phyloP scores from a whole-genome alignment of 2,888 invertebrate genomes.

The Macropis europaea region DNA sequence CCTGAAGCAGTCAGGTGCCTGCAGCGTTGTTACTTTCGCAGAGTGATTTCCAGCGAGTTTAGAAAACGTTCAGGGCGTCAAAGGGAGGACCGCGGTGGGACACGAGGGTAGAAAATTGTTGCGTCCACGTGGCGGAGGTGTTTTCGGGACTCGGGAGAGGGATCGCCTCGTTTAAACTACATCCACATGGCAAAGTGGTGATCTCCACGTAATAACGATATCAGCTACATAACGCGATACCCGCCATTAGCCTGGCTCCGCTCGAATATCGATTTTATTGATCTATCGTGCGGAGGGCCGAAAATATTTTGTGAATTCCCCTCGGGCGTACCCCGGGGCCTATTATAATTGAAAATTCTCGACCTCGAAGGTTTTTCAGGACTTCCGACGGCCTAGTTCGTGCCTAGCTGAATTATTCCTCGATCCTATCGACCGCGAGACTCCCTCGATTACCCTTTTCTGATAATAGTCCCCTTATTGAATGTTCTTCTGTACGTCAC shows the following conservation, averaged over 20 bases:
- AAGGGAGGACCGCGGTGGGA: background rate
- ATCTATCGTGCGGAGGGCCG: constrained; percentile 26
- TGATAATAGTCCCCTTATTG: too few species aligned
- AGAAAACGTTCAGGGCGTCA: too few species aligned
- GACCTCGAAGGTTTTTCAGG: constrained; percentile 42
- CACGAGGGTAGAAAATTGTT: background rate
- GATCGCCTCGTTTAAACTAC: constrained; percentile 40
- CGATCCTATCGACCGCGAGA: background rate
- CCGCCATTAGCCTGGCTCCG: constrained; percentile 54
- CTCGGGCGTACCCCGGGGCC: background rate
- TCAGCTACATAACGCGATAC: constrained; percentile 61
- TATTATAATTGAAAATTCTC: constrained; percentile 31
- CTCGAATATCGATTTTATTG: constrained; percentile 59
- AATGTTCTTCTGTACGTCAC: too few species aligned
- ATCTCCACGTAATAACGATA: constrained; percentile 63
- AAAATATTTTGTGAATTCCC: constrained; percentile 44
- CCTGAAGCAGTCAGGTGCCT: too few species aligned
- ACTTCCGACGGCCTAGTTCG: background rate
- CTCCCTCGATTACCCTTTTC: background rate
- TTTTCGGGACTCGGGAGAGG: background rate
- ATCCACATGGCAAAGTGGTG: constrained; percentile 57
- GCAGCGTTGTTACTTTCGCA: too few species aligned
- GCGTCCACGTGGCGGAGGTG: background rate
- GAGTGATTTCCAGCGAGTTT: too few species aligned
- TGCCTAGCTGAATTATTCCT: constrained; percentile 28